Evolutionary conservation across 1,140 invertebrate species (phyloP), one percentile per base, ranked within the genome.

Genomic region (Drosophila rufa): DNA sequence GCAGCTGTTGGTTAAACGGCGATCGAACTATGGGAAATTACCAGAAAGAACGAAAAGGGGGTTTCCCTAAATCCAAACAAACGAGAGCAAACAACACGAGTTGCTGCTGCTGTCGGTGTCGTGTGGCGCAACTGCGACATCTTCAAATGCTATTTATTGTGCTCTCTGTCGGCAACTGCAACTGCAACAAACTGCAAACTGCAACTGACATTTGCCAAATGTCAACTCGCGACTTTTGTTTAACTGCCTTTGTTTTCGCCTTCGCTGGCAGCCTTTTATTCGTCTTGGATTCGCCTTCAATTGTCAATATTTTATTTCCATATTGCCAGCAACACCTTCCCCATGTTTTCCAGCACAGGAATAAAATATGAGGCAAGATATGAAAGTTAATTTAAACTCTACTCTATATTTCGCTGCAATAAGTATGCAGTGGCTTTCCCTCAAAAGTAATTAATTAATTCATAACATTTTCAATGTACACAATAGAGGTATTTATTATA

Each of bases 161-260:
- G 62, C 30, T 64, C 56, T 56, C 58, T 64, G 60, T 43, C 60
- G 38, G 45, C 55, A 48, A 50, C 60, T 56, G 73, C 36, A 42
- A 55, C 45, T 36, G 48, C 51, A 55, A 55, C 60, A 50, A 46
- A 55, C 45, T 36, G 48, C 51, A 55, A 55, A 55, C 33, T 38
- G 51, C 51, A 77, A 81, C 73, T 86, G 82, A 87, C 82, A 86
- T 86, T 86, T 86, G 69, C 47, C 82, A 86, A 86, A 86, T 86
- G 82, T 86, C 82, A 86, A 73, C 67, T 50, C 8, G 67, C 80
- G 66, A 75, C 82, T 77, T 58, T 77, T 77, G 68, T 76, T 56
- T 65, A 43, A 38, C 30, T 66, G 60, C 53, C 71, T 43, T 75
- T 65, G 60, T 53, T 22, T 55, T 65, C 36, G 27, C 11, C 8